Base-by-base conservation (phyloP, 2,888 invertebrate species). In the Autographa gamma region DNA sequence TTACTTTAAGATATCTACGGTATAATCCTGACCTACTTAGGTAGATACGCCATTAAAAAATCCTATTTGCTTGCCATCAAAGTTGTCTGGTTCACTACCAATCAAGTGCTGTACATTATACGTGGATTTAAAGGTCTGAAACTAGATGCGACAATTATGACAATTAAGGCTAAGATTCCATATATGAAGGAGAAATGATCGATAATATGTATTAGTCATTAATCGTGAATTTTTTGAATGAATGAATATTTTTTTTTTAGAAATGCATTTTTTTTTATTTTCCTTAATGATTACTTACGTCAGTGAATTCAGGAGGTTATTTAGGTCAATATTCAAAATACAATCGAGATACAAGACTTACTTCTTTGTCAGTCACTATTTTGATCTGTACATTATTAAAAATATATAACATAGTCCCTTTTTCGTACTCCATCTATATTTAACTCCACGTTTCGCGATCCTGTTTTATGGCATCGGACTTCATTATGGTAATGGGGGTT, bases 401-500 rank as follows among this genome's bases (percentile, higher is more conserved):
- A 6, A 32, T 32, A 16, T 5, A 25, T 14, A 7, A 9, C 7
- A 9, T n/a, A 38, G 48, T 34, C 61, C 19, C n/a, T 14, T 31
- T 59, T 25, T 13, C 25, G 25, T 11, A 38, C 76, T 71, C 72
- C 71, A 62, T 60, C 71, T 61, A 48, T 74, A 63, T 82, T 75
- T 83, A 78, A 72, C 76, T 84, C 76, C 63, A 67, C 66, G 81
- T 73, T 60, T 54, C 80, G 75, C 86, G 88, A 86, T 87, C 87
- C 86, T 89, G 88, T 91, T 92, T 92, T 92, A 92, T 92, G 86
- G 88, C 90, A 86, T 90, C 86, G 86, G 88, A 90, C 89, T 92
- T 93, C 91, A 93, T 93, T 92, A 93, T 93, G 93, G 88, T 93
- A 93, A 93, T 93, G 89, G 91, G 90, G 89, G 85, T 88, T 90